phyloP scores from a whole-genome alignment of 2,888 invertebrate species.

The Callimorpha dominula region DNA sequence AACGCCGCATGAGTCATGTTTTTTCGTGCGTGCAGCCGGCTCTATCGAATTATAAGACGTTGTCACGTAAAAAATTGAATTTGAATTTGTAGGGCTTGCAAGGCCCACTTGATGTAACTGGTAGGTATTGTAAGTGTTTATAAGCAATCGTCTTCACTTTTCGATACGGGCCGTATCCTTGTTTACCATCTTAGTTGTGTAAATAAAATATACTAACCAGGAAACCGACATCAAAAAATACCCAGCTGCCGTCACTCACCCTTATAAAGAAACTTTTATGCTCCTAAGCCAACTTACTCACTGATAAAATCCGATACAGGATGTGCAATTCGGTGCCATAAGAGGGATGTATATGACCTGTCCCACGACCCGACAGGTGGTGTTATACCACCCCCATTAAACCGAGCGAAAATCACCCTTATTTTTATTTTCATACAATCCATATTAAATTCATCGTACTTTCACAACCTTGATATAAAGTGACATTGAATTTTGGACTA shows the following conservation, averaged over 20 bases:
- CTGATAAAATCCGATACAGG: slow-evolving; percentile 64
- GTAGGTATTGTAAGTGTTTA: background rate
- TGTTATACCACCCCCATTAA: slow-evolving; percentile 59
- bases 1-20: no score
- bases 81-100: no score
- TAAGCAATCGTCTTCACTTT: background rate
- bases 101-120: background rate
- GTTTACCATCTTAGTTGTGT: background rate
- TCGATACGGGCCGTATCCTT: no score
- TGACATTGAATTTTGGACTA: slow-evolving; percentile 17
- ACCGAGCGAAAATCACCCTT: slow-evolving; percentile 39
- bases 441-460: slow-evolving; percentile 21
- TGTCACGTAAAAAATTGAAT: no score
- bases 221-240: slow-evolving; percentile 12
- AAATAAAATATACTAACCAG: slow-evolving; percentile 10
- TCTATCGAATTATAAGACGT: no score
- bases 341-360: slow-evolving; percentile 83
- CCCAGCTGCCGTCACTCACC: slow-evolving; percentile 20
- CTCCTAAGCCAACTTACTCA: slow-evolving; percentile 26
- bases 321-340: slow-evolving; percentile 73
- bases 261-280: slow-evolving; percentile 26
- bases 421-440: slow-evolving; percentile 26
- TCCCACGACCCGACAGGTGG: slow-evolving; percentile 84
- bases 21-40: no score
- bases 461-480: background rate